These are phyloP conservation scores for Miniopterus natalensis DNA, from an alignment of 2,113 vertebrate genomes.

Conservation along the genomic window DNA sequence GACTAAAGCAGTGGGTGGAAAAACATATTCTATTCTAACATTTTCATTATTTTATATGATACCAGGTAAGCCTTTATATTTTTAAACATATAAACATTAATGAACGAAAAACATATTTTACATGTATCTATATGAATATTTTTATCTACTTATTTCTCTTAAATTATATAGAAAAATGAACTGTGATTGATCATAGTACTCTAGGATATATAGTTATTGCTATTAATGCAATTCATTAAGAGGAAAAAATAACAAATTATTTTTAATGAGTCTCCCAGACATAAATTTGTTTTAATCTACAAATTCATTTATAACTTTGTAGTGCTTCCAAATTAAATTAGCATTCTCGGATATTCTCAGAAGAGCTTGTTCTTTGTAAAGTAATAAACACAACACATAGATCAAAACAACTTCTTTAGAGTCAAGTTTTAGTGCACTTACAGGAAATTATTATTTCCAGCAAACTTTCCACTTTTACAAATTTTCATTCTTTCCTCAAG, in stretches of 20 bases:
- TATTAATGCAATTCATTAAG: constrained; percentile 86
- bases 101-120: background rate
- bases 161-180: constrained; percentile 53
- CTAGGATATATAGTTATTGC: constrained; percentile 78
- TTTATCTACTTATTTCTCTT: constrained; percentile 5
- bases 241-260: constrained; percentile 85
- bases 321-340: constrained; percentile 65
- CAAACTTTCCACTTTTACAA: background rate
- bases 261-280: constrained; percentile 82
- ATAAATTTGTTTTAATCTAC: constrained; percentile 82
- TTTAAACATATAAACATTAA: background rate
- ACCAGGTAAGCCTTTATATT: background rate
- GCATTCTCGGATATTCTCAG: constrained; percentile 33
- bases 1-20: background rate
- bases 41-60: background rate
- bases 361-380: constrained; percentile 58
- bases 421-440: background rate
- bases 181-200: constrained; percentile 61
- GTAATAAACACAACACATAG: background rate
- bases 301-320: constrained; percentile 81
- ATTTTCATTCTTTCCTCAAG: background rate
- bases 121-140: constrained; percentile 54
- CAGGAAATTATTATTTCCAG: background rate
- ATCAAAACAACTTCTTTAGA: constrained; percentile 45
- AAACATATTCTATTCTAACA: background rate